These are phyloP conservation scores for Plebejus melissa DNA, from an alignment of 2,888 invertebrate species.

Conservation along the genomic window DNA sequence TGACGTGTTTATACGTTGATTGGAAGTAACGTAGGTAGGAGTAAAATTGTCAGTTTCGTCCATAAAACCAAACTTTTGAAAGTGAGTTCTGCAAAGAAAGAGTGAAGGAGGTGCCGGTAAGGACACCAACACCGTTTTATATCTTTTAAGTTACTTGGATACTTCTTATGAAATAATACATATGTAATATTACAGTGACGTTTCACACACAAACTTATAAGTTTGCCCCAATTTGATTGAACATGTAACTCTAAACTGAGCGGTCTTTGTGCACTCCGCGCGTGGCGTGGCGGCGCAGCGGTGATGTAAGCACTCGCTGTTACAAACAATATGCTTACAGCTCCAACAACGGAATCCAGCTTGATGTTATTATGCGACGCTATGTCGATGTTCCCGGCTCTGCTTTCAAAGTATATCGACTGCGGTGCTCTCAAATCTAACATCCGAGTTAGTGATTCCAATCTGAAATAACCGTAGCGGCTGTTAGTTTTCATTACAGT, in stretches of 20 bases:
- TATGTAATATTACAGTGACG: neutral
- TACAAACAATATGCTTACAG: slow-evolving; percentile 57
- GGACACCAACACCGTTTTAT: neutral
- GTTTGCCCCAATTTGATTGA: neutral
- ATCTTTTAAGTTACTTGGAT: neutral
- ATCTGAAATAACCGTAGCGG: slow-evolving; percentile 62
- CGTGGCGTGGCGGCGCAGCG: neutral
- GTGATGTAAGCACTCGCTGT: neutral
- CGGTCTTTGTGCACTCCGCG: neutral
- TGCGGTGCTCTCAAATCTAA: slow-evolving; percentile 85
- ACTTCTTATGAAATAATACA: neutral
- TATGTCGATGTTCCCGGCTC: slow-evolving; percentile 87
- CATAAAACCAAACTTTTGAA: no score
- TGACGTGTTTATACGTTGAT: no score
- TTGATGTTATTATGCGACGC: slow-evolving; percentile 85
- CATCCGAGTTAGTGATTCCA: slow-evolving; percentile 89
- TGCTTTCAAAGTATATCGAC: slow-evolving; percentile 86
- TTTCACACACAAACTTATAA: neutral
- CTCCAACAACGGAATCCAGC: slow-evolving; percentile 85
- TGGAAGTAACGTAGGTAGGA: no score
- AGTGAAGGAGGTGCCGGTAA: no score
- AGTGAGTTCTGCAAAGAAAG: no score
- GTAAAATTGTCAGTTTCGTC: no score
- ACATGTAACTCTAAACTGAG: neutral
- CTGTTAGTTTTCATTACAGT: neutral